Conservation (phyloP, 2,888 invertebrate species). For the Acanthosepion pharaonis region DNA sequence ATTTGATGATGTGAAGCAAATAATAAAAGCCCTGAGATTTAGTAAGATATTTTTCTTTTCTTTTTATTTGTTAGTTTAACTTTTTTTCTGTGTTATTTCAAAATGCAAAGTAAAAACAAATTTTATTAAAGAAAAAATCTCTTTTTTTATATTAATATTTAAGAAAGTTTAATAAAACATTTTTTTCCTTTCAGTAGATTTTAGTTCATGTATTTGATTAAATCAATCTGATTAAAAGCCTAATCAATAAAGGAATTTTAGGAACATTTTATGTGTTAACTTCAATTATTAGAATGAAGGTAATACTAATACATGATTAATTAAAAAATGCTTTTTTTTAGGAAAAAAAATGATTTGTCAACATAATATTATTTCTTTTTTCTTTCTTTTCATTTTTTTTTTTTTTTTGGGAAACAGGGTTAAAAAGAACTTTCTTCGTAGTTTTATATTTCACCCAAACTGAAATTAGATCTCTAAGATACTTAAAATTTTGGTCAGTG, state of each 20-base stretch:
- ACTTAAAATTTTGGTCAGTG: constrained; percentile 7
- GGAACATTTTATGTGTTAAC: not conserved
- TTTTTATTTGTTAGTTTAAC: not conserved
- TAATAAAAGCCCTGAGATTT: not conserved
- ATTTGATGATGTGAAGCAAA: no score
- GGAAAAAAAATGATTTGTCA: not conserved
- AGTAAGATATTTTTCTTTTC: not conserved
- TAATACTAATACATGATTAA: not conserved
- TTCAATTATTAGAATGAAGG: not conserved
- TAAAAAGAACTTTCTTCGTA: not conserved
- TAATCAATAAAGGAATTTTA: not conserved
- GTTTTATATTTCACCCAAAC: not conserved
- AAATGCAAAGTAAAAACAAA: not conserved
- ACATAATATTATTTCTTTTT: not conserved
- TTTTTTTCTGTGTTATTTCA: not conserved
- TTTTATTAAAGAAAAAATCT: not conserved
- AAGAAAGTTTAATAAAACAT: not conserved
- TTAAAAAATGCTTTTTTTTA: not conserved
- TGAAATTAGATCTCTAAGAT: not conserved
- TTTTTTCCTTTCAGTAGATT: not conserved
- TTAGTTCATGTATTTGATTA: not conserved
- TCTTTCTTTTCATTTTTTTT: not conserved
- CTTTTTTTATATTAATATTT: not conserved
- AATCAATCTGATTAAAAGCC: not conserved
- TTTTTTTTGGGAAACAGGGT: not conserved